Percentiles rank a stretch among this genome's conserved stretches.
phyloP scores from a whole-genome alignment of 1,140 invertebrate species.

The Macrobrachium rosenbergii region DNA sequence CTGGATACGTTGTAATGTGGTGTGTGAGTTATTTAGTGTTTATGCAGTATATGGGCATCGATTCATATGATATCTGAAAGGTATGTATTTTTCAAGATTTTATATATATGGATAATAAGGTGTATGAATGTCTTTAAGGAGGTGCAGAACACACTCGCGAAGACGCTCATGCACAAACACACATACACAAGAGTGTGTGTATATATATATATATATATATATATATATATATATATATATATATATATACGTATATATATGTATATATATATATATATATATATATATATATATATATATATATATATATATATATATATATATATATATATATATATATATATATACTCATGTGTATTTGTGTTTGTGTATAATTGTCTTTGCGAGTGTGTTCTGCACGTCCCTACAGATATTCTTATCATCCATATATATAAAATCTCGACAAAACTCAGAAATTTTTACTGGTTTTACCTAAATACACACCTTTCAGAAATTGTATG shows the following conservation, averaged over 20 bases:
- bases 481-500: no score
- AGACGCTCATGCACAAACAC: background rate
- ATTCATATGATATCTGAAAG: no score
- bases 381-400: background rate
- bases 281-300: slow-evolving; percentile 20
- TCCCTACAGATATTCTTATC: background rate
- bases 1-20: no score
- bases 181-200: background rate
- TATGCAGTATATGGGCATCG: no score
- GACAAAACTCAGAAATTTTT: no score
- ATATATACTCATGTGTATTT: background rate
- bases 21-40: no score
- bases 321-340: background rate
- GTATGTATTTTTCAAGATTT: no score
- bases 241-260: background rate
- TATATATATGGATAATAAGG: no score
- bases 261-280: slow-evolving; percentile 15
- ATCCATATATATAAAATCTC: background rate
- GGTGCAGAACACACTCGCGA: no score
- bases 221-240: slow-evolving; percentile 20
- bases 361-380: background rate
- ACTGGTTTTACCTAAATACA: no score
- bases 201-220: slow-evolving; percentile 14
- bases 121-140: no score
- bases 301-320: slow-evolving; percentile 22